Base-by-base conservation (phyloP, 2,888 invertebrate species). In the Strigamia maritima region DNA sequence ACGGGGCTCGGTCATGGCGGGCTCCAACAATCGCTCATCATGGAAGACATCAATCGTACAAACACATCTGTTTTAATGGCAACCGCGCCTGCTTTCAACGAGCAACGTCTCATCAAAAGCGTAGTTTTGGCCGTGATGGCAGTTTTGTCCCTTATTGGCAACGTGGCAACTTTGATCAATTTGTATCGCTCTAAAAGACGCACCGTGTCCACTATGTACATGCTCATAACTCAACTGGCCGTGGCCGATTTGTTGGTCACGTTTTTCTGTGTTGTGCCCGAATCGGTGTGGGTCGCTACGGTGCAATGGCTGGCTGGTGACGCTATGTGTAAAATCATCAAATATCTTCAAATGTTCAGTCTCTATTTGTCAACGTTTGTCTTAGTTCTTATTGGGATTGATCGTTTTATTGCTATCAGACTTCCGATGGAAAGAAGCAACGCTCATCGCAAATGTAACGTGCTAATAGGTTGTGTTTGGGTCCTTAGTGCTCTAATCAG, bases 251-350 rank as follows among this genome's bases (percentile, higher is more conserved):
- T 94, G 19, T 86, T 94, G 31, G 94, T 94, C 6, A 93, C 94
- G 0, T 87, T 93, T 75, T 93, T 93, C 86, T 94, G 94, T 84
- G 91, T 94, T 81, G 90, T 91, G 3, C 93, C 93, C 0, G 94
- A 94, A 83, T 92, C 93, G 0, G 89, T 91, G 0, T 94, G 94
- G 94, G 85, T 83, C 14, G 91, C 90, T 60, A 91, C 92, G 0
- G 93, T 94, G 0, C 90, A 92, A 81, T 94, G 94, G 94, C 87
- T 91, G 75, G 93, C 92, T 16, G 93, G 93, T 1, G 92, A 93
- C 83, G 85, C 90, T 10, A 89, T 90, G 70, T 94, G 94, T 86
- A 94, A 94, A 87, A 82, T 93, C 79, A 91, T 94, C 83, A 94
- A 94, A 85, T 92, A 91, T 82, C 82, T 86, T 76, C 93, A 94